Conservation (phyloP, 2,113 vertebrate genomes). For the Melanostigma gelatinosum region DNA sequence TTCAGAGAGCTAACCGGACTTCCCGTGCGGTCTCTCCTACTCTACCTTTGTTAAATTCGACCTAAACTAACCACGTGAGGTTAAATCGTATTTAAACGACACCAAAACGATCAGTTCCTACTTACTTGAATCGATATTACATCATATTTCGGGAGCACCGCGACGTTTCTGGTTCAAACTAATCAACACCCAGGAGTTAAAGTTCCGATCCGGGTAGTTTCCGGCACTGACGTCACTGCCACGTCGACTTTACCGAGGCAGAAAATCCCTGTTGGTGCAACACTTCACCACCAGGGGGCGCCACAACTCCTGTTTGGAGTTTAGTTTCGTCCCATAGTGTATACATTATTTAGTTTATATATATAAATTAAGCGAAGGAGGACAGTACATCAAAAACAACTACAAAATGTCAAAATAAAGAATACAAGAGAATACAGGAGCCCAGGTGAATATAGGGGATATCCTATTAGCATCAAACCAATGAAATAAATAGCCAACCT, state of each 20-base stretch:
- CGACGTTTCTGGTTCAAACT: constrained; percentile 50
- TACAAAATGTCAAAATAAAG: neutral
- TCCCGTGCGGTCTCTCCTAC: neutral
- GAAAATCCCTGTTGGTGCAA: neutral
- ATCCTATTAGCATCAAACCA: neutral
- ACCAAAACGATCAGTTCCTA: neutral
- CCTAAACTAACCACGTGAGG: rapidly evolving
- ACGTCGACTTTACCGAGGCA: constrained; percentile 73
- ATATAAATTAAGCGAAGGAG: neutral
- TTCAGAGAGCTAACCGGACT: constrained; percentile 46
- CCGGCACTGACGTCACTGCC: constrained; percentile 84
- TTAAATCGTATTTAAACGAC: neutral
- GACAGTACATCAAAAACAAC: neutral
- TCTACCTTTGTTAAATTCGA: neutral
- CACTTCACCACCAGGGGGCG: constrained; percentile 46
- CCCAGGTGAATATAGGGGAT: neutral
- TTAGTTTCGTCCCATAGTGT: neutral
- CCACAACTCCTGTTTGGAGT: neutral
- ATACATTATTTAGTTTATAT: neutral
- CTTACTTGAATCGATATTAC: constrained; percentile 56
- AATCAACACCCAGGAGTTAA: constrained; percentile 66
- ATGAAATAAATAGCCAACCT: neutral
- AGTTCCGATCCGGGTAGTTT: constrained; percentile 81
- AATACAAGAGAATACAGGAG: neutral
- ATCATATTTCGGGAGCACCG: constrained; percentile 48